A percentile compares a stretch with the other conserved stretches of the same genome.
Conservation (phyloP, 92 coral and sea anemone species). For the Actinernus sp. region DNA sequence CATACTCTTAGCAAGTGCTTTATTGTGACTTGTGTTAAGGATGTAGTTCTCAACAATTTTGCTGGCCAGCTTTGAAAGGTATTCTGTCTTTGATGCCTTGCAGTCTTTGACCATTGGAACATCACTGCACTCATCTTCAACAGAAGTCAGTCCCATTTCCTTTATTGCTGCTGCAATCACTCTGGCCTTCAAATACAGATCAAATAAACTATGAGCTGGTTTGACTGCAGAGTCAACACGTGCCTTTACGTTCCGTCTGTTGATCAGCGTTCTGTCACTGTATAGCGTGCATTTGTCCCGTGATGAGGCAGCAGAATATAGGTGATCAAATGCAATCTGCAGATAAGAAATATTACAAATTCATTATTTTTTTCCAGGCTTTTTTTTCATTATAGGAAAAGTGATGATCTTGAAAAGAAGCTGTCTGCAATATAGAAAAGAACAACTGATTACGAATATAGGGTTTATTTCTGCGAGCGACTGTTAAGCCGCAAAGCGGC, state of each 20-base stretch:
- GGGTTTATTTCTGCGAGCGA: too few species aligned
- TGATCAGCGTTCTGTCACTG: constrained; percentile 57
- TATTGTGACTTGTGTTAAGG: constrained; percentile 31
- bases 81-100: constrained; percentile 31
- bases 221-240: constrained; percentile 63
- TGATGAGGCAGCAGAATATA: constrained; percentile 46
- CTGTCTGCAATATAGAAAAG: too few species aligned
- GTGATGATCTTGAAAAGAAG: too few species aligned
- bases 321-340: constrained; percentile 43
- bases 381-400: too few species aligned
- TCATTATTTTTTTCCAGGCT: too few species aligned
- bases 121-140: constrained; percentile 26
- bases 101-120: constrained; percentile 24
- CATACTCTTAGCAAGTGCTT: constrained; percentile 18
- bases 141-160: constrained; percentile 19
- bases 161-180: constrained; percentile 50
- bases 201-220: constrained; percentile 57
- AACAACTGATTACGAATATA: too few species aligned
- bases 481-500: too few species aligned
- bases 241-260: constrained; percentile 52
- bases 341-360: too few species aligned
- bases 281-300: constrained; percentile 66
- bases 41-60: constrained; percentile 34
- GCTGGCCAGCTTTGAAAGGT: constrained; percentile 19
- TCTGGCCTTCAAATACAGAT: constrained; percentile 39